A percentile compares a stretch with the other conserved stretches of the same genome.
Conservation (phyloP, 2,888 invertebrate species). For the Gymnocheta viridis region DNA sequence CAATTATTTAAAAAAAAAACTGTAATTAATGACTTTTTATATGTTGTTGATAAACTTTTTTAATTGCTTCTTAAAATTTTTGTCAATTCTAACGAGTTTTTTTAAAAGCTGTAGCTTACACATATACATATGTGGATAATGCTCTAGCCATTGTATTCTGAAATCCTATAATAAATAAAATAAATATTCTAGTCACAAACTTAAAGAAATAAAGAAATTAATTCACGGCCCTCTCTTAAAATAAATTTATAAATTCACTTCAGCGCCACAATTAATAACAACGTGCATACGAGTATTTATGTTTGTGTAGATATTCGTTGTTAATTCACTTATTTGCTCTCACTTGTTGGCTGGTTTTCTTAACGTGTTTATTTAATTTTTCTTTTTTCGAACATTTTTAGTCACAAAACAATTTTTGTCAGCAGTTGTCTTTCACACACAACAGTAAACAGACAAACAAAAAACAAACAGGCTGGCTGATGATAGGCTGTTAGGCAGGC, state of each 20-base stretch:
- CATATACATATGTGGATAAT: neutral
- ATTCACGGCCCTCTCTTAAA: neutral
- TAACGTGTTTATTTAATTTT: constrained; percentile 30
- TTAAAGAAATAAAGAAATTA: constrained; percentile 30
- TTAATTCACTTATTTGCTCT: neutral
- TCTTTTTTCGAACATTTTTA: constrained; percentile 9
- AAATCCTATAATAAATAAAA: neutral
- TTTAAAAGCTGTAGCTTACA: too few relatives aligned
- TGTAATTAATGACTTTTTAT: too few relatives aligned
- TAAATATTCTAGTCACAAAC: constrained; percentile 54
- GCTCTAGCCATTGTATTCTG: neutral
- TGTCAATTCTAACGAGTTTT: too few relatives aligned
- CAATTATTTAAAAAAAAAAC: too few relatives aligned
- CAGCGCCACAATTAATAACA: constrained; percentile 32
- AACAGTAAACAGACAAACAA: constrained; percentile 16
- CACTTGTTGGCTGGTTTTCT: neutral
- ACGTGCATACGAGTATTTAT: neutral
- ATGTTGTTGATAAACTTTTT: too few relatives aligned
- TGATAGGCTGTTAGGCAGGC: neutral
- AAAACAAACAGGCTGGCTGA: neutral
- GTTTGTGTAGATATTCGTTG: neutral
- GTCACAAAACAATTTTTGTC: constrained; percentile 39
- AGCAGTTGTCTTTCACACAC: constrained; percentile 29
- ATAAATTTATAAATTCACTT: constrained; percentile 37
- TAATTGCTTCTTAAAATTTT: too few relatives aligned